Conservation (phyloP, 2,888 invertebrate species). For the Noctua comes region DNA sequence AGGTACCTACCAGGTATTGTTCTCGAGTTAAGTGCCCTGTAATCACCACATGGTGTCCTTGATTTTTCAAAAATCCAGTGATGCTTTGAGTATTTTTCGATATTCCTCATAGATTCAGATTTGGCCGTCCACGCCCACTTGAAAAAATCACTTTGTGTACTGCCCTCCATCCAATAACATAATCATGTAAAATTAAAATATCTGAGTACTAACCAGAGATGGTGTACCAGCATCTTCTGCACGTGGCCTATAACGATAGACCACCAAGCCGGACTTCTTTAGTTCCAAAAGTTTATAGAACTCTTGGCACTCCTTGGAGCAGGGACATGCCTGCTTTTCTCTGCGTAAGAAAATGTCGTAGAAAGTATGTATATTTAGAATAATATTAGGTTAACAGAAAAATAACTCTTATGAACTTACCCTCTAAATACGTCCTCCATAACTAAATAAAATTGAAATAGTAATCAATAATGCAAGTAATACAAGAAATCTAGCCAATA, state of each 20-base stretch:
- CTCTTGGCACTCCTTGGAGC: conserved; percentile 30
- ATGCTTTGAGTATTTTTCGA: too few relatives aligned
- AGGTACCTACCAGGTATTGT: too few relatives aligned
- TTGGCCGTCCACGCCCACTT: too few relatives aligned
- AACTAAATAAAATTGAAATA: background rate
- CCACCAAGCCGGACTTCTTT: conserved; percentile 71
- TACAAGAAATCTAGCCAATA: too few relatives aligned
- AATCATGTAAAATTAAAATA: background rate
- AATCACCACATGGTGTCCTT: too few relatives aligned
- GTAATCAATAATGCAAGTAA: background rate
- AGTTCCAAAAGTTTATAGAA: conserved; percentile 71
- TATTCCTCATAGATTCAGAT: too few relatives aligned
- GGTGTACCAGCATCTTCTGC: conserved; percentile 64
- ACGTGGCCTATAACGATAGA: conserved; percentile 68
- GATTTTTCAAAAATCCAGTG: too few relatives aligned
- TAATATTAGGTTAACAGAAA: background rate
- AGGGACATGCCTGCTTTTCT: conserved; percentile 44
- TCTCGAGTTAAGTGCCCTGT: too few relatives aligned
- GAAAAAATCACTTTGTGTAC: too few relatives aligned
- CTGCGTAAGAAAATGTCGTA: conserved; percentile 26
- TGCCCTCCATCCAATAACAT: background rate
- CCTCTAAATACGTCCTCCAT: conserved; percentile 20
- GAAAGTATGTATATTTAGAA: background rate
- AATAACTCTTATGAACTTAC: conserved; percentile 8
- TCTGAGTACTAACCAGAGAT: background rate